Conservation (phyloP, 2,888 invertebrate species). For the Limnephilus rhombicus region DNA sequence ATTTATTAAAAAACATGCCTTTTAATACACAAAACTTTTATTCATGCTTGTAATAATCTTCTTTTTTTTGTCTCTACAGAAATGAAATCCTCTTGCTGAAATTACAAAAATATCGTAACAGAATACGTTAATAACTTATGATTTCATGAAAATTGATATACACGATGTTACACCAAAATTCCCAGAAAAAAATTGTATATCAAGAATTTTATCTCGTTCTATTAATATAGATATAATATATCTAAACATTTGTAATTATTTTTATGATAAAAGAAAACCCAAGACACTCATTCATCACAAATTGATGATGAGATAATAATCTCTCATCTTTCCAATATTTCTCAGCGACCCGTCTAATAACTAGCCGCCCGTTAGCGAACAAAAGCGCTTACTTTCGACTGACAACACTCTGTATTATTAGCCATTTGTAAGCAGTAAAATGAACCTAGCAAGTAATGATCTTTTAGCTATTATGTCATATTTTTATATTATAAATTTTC, state of each 20-base stretch:
- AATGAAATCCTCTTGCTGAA: neutral
- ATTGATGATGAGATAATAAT: constrained; percentile 17
- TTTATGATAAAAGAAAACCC: constrained; percentile 15
- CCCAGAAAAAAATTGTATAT: neutral
- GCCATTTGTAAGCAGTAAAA: neutral
- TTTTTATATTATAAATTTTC: neutral
- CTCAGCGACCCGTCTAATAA: neutral
- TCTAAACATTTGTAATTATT: constrained; percentile 10
- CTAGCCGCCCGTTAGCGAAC: neutral
- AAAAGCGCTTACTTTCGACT: neutral
- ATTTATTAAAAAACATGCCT: too few relatives aligned
- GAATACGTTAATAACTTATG: neutral
- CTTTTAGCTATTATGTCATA: neutral
- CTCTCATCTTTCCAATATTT: neutral
- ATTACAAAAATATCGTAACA: neutral
- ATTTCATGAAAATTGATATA: neutral
- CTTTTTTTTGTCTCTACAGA: neutral
- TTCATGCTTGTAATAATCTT: neutral
- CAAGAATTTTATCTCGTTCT: neutral
- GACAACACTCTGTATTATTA: constrained; percentile 1
- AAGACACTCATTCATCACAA: constrained; percentile 23
- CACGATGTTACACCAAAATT: neutral
- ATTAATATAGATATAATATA: neutral
- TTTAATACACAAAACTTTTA: neutral
- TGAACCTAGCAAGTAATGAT: neutral